These are phyloP conservation scores for Saturnia pavonia DNA, from an alignment of 2,888 invertebrate genomes.

Conservation along the genomic window DNA sequence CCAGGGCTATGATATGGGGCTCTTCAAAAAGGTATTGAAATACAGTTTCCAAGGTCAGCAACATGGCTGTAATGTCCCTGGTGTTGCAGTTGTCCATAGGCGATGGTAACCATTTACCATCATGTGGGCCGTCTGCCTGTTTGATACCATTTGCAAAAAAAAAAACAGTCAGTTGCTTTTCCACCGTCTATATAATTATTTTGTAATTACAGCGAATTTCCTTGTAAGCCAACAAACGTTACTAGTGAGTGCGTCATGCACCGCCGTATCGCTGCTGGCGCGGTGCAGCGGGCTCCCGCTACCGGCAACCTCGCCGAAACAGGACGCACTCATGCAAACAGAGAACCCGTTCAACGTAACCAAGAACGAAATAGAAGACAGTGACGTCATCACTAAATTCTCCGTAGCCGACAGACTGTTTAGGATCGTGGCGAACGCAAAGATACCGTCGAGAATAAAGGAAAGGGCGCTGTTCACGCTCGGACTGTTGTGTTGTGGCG, in stretches of 20 bases:
- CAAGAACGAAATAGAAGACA: conserved; percentile 40
- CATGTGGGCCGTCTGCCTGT: no score
- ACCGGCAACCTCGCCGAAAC: conserved; percentile 64
- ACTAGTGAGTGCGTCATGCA: conserved; percentile 85
- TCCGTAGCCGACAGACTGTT: conserved; percentile 87
- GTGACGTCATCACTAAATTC: conserved; percentile 83
- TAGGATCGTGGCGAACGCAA: conserved; percentile 86
- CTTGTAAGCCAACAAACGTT: conserved; percentile 83
- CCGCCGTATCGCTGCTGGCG: conserved; percentile 87
- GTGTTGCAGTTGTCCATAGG: no score
- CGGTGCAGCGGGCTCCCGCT: conserved; percentile 87
- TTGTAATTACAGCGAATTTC: conserved; percentile 81
- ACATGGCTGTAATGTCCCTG: no score
- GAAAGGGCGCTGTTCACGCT: conserved; percentile 90
- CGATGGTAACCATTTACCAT: no score
- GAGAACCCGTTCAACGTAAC: conserved; percentile 66
- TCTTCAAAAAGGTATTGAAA: no score
- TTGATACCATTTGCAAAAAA: no score
- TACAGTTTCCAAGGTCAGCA: no score
- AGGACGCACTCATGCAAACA: conserved; percentile 55
- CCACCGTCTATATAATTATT: not conserved
- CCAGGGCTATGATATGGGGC: no score
- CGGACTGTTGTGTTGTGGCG: conserved; percentile 92
- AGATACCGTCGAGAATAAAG: conserved; percentile 86
- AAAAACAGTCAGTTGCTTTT: no score